phyloP scores from a whole-genome alignment of 2,888 invertebrate genomes.

The Patella pellucida region DNA sequence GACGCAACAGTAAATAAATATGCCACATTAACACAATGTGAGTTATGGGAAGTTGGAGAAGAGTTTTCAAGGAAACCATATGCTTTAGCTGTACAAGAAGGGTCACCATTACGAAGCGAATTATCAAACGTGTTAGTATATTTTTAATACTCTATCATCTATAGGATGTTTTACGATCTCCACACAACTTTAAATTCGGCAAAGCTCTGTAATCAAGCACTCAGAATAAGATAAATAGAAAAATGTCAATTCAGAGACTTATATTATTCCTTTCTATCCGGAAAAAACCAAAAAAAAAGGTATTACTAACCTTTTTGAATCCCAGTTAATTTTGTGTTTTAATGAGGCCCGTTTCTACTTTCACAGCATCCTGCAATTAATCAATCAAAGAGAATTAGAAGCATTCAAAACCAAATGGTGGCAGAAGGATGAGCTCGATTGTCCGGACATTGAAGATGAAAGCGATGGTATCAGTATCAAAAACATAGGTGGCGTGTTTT shows the following conservation, averaged over 20 bases:
- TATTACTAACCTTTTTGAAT: too few species aligned
- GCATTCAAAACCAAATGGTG: constrained; percentile 97
- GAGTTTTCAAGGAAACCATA: constrained; percentile 98
- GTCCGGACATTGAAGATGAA: constrained; percentile 90
- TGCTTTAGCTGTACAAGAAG: constrained; percentile 96
- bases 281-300: too few species aligned
- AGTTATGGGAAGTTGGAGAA: constrained; percentile 92
- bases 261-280: too few species aligned
- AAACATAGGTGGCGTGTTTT: constrained; percentile 97
- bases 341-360: too few species aligned
- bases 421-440: constrained; percentile 82
- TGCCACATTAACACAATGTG: constrained; percentile 85
- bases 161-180: too few species aligned
- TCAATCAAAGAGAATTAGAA: constrained; percentile 94
- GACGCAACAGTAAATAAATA: constrained; percentile 94
- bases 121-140: constrained; percentile 91
- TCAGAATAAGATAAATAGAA: too few species aligned
- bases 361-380: constrained; percentile 86
- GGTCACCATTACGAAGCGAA: constrained; percentile 92
- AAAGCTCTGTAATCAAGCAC: too few species aligned
- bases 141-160: too few species aligned
- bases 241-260: too few species aligned
- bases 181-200: too few species aligned
- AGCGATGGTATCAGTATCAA: constrained; percentile 97
- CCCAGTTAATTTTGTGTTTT: too few species aligned